Percentiles rank a stretch among this genome's conserved stretches.
Evolutionary conservation across 2,888 invertebrate species (phyloP).

Genomic region (Pristionchus fissidentatus): DNA sequence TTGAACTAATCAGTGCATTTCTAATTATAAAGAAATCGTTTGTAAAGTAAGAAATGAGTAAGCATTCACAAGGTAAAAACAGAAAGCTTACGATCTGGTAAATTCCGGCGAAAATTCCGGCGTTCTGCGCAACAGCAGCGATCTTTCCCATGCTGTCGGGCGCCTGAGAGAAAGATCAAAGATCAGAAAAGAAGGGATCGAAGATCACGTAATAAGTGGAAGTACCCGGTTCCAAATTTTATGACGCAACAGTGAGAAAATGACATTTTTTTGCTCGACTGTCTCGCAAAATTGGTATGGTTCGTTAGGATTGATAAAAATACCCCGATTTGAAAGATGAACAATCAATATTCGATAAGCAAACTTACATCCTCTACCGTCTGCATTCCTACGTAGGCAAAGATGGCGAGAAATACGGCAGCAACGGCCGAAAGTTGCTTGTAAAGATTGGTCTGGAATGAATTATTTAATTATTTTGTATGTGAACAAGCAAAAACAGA

Average conservation of each 20-base stretch:
- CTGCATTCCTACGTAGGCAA: conserved; percentile 64
- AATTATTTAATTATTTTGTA: neutral
- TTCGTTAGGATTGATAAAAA: neutral
- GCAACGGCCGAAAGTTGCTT: conserved; percentile 62
- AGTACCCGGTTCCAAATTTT: too few species aligned
- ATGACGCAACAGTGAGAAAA: too few species aligned
- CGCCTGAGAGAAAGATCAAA: neutral
- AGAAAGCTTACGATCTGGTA: conserved; percentile 67
- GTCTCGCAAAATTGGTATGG: neutral
- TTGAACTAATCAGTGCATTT: neutral
- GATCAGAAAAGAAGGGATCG: neutral
- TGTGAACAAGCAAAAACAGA: too few species aligned
- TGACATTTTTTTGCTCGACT: too few species aligned
- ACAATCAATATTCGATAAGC: too few species aligned
- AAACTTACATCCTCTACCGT: conserved; percentile 51
- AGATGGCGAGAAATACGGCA: conserved; percentile 60
- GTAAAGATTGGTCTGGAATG: conserved; percentile 68
- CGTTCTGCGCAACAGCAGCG: conserved; percentile 72
- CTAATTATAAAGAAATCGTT: neutral
- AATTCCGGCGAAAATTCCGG: conserved; percentile 67
- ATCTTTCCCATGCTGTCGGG: conserved; percentile 69
- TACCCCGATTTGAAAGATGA: too few species aligned
- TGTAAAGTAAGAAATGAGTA: neutral
- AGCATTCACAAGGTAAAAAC: conserved; percentile 12
- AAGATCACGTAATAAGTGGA: too few species aligned